A percentile compares a stretch with the other conserved stretches of the same genome.
These are phyloP conservation scores for Tuta absoluta DNA, from an alignment of 2,888 invertebrate genomes.

Conservation along the genomic window DNA sequence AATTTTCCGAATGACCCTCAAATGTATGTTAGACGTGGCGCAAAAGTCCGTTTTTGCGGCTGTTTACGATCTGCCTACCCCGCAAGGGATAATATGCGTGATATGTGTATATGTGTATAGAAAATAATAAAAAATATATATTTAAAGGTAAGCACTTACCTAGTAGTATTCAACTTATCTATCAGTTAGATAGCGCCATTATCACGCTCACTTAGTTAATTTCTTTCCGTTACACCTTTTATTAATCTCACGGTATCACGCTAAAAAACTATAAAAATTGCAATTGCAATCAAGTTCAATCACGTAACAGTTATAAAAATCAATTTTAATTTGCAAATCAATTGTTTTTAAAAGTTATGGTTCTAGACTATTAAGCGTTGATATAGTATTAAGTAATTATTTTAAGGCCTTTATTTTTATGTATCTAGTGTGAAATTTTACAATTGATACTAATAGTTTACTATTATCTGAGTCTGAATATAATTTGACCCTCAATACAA, in stretches of 20 bases:
- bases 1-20: no score
- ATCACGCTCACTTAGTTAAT: background rate
- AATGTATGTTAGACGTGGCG: no score
- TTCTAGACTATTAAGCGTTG: background rate
- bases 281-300: background rate
- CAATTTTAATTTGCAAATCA: background rate
- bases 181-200: background rate
- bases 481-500: no score
- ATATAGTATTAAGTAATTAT: background rate
- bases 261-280: constrained; percentile 4
- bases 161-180: background rate
- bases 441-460: background rate
- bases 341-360: background rate
- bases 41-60: no score
- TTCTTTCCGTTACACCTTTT: background rate
- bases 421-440: background rate
- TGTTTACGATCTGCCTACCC: no score
- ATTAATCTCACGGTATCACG: constrained; percentile 15
- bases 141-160: background rate
- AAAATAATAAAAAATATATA: no score
- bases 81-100: no score
- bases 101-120: no score
- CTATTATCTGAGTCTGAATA: no score
- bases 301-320: background rate
- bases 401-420: background rate